These are phyloP conservation scores for Orientallactaga sibirica DNA, from an alignment of 2,797 vertebrate species.

Conservation along the genomic window DNA sequence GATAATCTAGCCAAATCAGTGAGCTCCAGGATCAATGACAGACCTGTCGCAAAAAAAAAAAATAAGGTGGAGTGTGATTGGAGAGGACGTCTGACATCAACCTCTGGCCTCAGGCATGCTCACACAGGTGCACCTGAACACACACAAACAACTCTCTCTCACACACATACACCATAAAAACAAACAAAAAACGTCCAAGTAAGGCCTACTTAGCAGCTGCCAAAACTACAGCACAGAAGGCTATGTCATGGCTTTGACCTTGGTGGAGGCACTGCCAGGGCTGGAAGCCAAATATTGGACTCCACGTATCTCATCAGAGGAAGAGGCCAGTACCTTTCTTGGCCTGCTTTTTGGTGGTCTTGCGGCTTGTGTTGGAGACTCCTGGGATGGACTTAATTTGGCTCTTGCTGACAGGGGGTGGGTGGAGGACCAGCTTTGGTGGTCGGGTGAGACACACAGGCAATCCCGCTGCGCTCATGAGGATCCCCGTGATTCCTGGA, in stretches of 20 bases:
- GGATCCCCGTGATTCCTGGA: conserved; percentile 96
- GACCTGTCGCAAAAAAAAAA: too few species aligned
- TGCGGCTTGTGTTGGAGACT: conserved; percentile 94
- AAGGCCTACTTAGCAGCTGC: neutral
- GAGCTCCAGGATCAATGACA: too few species aligned
- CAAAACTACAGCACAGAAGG: neutral
- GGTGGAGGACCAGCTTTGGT: conserved; percentile 95
- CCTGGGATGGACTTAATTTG: conserved; percentile 96
- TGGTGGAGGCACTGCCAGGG: neutral
- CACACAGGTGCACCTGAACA: too few species aligned
- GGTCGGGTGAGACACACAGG: conserved; percentile 97
- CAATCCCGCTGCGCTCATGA: conserved; percentile 96
- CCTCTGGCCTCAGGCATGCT: too few species aligned
- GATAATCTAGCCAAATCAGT: too few species aligned
- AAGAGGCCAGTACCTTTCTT: conserved; percentile 91
- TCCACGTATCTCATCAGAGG: neutral
- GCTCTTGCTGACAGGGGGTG: conserved; percentile 95
- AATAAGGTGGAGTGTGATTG: too few species aligned
- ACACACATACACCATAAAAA: too few species aligned
- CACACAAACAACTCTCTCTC: too few species aligned
- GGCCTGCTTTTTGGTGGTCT: conserved; percentile 96
- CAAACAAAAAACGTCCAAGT: neutral
- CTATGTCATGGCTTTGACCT: neutral
- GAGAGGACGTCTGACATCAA: too few species aligned
- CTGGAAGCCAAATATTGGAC: neutral